Percentiles rank a stretch among this genome's conserved stretches.
Evolutionary conservation across 1,140 invertebrate genomes (phyloP).

Genomic region (Dolichoris vasculosae): DNA sequence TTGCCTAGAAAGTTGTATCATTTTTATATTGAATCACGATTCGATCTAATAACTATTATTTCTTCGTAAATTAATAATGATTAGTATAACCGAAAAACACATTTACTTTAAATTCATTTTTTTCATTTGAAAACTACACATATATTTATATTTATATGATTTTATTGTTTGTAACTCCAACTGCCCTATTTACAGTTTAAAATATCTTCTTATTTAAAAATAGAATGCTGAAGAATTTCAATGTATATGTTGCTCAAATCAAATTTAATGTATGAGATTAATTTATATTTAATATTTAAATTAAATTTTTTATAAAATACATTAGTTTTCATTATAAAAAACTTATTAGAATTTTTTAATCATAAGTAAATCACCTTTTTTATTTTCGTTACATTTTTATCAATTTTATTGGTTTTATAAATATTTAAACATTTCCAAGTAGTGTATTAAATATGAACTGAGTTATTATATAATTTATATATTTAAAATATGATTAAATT

Average conservation of each 20-base stretch:
- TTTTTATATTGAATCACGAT: background rate
- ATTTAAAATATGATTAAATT: background rate
- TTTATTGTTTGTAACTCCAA: background rate
- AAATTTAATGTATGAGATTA: background rate
- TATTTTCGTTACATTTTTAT: constrained; percentile 1
- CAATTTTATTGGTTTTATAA: background rate
- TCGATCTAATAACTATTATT: background rate
- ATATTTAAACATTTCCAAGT: background rate
- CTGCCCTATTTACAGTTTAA: background rate
- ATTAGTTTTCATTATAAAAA: background rate
- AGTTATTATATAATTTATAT: background rate
- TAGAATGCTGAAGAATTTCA: background rate
- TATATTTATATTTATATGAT: background rate
- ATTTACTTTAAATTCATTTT: background rate
- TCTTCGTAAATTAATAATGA: background rate
- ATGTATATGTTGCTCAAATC: background rate
- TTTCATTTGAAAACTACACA: background rate
- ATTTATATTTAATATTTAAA: background rate
- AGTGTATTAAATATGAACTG: background rate
- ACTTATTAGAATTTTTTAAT: background rate
- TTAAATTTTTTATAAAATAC: background rate
- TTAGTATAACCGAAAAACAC: background rate
- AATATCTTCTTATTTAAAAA: too few species aligned
- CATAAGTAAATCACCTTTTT: background rate
- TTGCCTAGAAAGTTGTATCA: background rate